Percentiles rank a stretch among this genome's conserved stretches.
Evolutionary conservation across 2,113 vertebrate species (phyloP).

Genomic region (Microcebus murinus): DNA sequence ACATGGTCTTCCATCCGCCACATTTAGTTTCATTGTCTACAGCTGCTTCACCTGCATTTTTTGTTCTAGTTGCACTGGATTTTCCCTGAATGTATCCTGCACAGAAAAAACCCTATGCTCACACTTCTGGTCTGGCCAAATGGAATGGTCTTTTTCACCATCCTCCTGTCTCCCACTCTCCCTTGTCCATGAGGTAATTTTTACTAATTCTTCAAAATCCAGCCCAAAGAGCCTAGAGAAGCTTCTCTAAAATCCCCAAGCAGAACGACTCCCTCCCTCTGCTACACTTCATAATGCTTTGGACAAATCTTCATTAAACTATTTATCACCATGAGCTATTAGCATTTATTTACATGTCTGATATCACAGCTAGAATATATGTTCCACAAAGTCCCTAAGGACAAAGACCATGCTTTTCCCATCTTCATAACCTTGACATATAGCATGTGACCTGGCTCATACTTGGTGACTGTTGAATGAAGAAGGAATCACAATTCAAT

Average conservation of each 20-base stretch:
- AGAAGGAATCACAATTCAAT: neutral
- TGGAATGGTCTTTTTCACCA: neutral
- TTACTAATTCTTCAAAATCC: conserved; percentile 19
- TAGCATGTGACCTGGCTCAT: neutral
- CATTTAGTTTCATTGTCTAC: neutral
- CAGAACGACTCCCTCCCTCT: neutral
- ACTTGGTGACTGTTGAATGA: neutral
- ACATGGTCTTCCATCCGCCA: neutral
- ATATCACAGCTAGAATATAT: neutral
- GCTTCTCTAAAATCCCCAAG: neutral
- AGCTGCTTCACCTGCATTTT: neutral
- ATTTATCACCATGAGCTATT: neutral
- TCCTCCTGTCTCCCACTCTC: neutral
- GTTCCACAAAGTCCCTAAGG: neutral
- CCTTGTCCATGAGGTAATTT: neutral
- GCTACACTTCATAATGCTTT: neutral
- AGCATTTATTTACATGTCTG: neutral
- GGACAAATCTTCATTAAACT: conserved; percentile 1
- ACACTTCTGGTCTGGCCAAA: neutral
- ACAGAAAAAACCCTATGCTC: neutral
- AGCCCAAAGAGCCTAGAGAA: neutral
- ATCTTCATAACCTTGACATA: conserved; percentile 29
- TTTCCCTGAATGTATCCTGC: neutral
- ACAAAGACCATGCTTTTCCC: neutral
- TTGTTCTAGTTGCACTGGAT: neutral